Evolutionary conservation across 2,113 vertebrate species (phyloP).

Genomic region (Syngnathus typhle): DNA sequence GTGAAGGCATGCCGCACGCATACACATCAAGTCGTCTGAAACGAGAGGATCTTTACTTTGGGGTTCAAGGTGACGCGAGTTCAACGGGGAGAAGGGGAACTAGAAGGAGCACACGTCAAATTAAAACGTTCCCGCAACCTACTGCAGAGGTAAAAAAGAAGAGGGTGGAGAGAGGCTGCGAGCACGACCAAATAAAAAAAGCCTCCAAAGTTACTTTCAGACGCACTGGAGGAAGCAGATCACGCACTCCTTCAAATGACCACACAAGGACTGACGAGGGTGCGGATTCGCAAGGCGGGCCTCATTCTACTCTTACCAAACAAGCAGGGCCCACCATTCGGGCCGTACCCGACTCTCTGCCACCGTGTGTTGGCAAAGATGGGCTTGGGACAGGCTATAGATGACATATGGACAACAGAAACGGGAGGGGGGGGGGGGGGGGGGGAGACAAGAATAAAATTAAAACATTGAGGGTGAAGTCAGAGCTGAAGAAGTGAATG

Average conservation of each 20-base stretch:
- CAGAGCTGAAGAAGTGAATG: background rate
- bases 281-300: conserved; percentile 9
- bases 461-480: conserved; percentile 7
- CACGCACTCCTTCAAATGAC: conserved; percentile 16
- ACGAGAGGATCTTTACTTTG: conserved; percentile 23
- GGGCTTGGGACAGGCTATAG: conserved; percentile 67
- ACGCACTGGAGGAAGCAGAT: conserved; percentile 22
- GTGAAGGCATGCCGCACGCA: conserved; percentile 16
- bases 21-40: conserved; percentile 14
- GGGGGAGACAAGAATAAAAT: conserved; percentile 34
- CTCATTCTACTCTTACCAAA: conserved; percentile 57
- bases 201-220: conserved; percentile 25
- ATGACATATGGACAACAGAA: conserved; percentile 33
- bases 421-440: background rate
- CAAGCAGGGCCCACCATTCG: conserved; percentile 68
- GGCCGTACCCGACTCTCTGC: conserved; percentile 63
- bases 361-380: conserved; percentile 60
- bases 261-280: conserved; percentile 22
- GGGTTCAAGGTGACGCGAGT: conserved; percentile 25
- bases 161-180: conserved; percentile 3
- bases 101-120: conserved; percentile 18
- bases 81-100: conserved; percentile 14
- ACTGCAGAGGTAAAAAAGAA: conserved; percentile 7
- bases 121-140: conserved; percentile 24
- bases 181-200: conserved; percentile 29